Base-by-base conservation (phyloP, 2,113 vertebrate genomes). In the Hydropotes inermis region DNA sequence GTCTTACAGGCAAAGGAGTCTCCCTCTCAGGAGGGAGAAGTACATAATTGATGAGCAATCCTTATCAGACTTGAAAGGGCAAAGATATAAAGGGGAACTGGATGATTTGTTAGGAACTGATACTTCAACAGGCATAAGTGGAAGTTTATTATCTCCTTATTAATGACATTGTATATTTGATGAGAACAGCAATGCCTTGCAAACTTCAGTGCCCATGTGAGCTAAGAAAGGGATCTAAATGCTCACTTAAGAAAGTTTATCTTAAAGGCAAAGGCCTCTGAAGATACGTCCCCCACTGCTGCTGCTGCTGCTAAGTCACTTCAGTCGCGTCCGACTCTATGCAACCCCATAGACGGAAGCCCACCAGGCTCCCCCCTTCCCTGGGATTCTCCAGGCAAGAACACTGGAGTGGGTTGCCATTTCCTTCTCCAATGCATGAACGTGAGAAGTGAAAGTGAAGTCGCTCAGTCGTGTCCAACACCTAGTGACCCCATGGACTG, bases 101-200 rank as follows among this genome's bases (percentile, higher is more conserved):
- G 90, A 97, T 95, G 88, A 97, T 97, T 81, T 16, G 76, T 78
- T 45, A 33, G 27, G 55, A 96, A 64, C 70, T 36, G 94, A 97
- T 87, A 64, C 94, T 82, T 91, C 84, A 17, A 39, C 57, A 82
- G 87, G 58, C 58, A 14, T 8, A 27, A 43, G 89, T 91, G 90
- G 83, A 58, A 95, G 92, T n/a, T 25, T n/a, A 6, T 19, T 21
- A 52, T 47, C 93, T 89, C 82, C 91, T 86, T 57, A 39, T 79
- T 74, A 86, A 81, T 27, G 79, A 7, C 45, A 17, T 0, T 98
- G 87, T 50, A 76, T 96, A 79, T 94, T 97, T 96, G 78, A 97
- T 95, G 76, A 47, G 47, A 92, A 67, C 16, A 58, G 54, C n/a
- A 3, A 30, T 25, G 67, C 17, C 58, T 87, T 30, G 61, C 85